phyloP scores from a whole-genome alignment of 2,113 vertebrate genomes.

The Pitta sordida region DNA sequence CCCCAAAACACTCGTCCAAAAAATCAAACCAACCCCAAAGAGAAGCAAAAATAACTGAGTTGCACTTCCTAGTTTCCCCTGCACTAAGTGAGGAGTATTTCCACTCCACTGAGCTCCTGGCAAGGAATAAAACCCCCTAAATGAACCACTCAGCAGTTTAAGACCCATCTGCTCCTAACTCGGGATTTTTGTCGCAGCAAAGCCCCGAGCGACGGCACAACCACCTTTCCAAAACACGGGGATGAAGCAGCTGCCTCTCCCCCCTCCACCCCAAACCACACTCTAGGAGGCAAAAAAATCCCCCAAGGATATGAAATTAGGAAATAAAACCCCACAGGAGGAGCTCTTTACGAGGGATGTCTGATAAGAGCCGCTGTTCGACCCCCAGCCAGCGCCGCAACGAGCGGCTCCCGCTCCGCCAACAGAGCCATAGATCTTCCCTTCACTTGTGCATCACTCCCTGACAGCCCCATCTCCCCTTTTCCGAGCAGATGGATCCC shows the following conservation, averaged over 20 bases:
- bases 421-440: background rate
- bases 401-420: background rate
- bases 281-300: background rate
- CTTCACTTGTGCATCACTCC: background rate
- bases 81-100: background rate
- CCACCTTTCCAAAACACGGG: background rate
- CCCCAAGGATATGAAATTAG: background rate
- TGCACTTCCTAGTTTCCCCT: background rate
- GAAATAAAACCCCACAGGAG: background rate
- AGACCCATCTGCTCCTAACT: background rate
- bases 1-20: background rate
- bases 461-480: background rate
- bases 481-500: constrained; percentile 35
- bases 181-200: fast-evolving
- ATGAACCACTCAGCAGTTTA: background rate
- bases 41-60: background rate
- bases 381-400: background rate
- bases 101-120: background rate
- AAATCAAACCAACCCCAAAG: background rate
- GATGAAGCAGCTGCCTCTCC: fast-evolving
- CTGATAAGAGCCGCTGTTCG: background rate
- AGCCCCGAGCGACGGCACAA: fast-evolving
- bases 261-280: background rate
- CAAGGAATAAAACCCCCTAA: background rate
- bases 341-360: background rate